These are phyloP conservation scores for Hemichromis elongatus DNA, from an alignment of 2,113 vertebrate genomes.

Conservation along the genomic window DNA sequence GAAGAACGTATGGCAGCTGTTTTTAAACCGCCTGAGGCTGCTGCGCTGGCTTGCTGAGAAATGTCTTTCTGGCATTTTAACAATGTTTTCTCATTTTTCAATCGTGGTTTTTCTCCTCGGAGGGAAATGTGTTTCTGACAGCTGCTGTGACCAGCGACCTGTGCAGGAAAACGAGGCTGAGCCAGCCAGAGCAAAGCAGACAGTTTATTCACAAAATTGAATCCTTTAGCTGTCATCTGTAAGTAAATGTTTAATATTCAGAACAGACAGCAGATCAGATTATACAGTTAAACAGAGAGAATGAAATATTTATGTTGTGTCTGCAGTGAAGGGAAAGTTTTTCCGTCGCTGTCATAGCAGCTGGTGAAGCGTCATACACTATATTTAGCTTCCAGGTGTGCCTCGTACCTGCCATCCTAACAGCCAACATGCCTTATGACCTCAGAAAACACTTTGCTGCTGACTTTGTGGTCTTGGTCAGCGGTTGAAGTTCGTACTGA, in stretches of 20 bases:
- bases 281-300: background rate
- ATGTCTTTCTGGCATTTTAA: background rate
- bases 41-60: background rate
- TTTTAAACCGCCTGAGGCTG: background rate
- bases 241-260: background rate
- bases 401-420: background rate
- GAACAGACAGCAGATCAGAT: background rate
- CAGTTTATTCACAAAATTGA: fast-evolving
- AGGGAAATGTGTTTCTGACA: background rate
- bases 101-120: background rate
- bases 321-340: background rate
- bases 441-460: background rate
- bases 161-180: background rate
- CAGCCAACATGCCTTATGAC: background rate
- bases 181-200: background rate
- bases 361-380: background rate
- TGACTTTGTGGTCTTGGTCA: background rate
- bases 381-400: background rate
- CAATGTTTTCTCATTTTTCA: background rate
- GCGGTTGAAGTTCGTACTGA: background rate
- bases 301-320: background rate
- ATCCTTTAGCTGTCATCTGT: background rate
- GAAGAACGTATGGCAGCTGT: background rate
- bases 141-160: background rate
- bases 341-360: background rate